A percentile compares a stretch with the other conserved stretches of the same genome.
phyloP scores from a whole-genome alignment of 2,888 invertebrate species.

The Anoplius nigerrimus region DNA sequence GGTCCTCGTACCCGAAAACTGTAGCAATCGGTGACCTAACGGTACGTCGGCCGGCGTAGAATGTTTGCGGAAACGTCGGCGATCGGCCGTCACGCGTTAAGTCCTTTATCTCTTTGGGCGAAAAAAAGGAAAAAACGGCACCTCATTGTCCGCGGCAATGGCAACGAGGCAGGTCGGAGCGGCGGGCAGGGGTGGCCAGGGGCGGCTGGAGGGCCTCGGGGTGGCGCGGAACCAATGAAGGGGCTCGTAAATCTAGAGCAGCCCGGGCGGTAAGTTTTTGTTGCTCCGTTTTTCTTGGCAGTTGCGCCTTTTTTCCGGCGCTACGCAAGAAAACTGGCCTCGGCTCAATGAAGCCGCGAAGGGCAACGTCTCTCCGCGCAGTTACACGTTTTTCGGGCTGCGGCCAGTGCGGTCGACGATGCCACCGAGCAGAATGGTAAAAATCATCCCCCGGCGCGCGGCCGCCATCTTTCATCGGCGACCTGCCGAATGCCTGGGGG shows the following conservation, averaged over 20 bases:
- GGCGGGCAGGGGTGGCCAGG: slow-evolving; percentile 31
- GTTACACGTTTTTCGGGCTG: neutral
- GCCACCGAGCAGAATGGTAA: neutral
- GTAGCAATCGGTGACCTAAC: slow-evolving; percentile 66
- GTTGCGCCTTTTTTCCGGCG: neutral
- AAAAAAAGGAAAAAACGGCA: slow-evolving; percentile 49
- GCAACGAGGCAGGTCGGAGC: slow-evolving; percentile 35
- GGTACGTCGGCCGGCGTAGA: slow-evolving; percentile 58
- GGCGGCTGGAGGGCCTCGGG: slow-evolving; percentile 54
- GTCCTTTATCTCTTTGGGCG: slow-evolving; percentile 51
- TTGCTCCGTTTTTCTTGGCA: slow-evolving; percentile 7
- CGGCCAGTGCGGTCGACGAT: neutral
- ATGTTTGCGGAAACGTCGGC: slow-evolving; percentile 71
- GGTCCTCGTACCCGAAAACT: slow-evolving; percentile 17
- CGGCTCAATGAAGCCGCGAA: no score
- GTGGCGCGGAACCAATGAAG: slow-evolving; percentile 63
- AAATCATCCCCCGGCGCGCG: neutral
- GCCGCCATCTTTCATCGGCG: neutral
- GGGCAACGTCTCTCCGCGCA: neutral
- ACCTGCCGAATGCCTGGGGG: neutral
- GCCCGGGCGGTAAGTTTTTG: slow-evolving; percentile 50
- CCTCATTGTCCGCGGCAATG: slow-evolving; percentile 45
- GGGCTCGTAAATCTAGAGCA: slow-evolving; percentile 65
- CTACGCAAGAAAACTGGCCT: no score
- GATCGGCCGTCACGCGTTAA: slow-evolving; percentile 59